phyloP scores from a whole-genome alignment of 2,888 invertebrate genomes.

The Cactoblastis cactorum region DNA sequence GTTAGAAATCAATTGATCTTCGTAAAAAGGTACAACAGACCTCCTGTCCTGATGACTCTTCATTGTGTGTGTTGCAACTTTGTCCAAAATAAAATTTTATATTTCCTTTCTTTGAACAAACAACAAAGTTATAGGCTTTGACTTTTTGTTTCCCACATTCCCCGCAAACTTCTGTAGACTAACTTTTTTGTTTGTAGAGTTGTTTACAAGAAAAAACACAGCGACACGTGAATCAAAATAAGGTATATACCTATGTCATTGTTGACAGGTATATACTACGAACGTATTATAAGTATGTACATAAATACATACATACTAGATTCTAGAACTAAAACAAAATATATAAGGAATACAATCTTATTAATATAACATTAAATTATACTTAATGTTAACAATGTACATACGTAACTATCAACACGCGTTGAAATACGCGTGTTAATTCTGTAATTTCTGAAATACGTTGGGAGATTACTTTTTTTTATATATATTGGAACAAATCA shows the following conservation, averaged over 20 bases:
- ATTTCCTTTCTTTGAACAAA: constrained; percentile 7
- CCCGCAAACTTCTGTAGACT: neutral
- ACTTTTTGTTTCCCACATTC: constrained; percentile 4
- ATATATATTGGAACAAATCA: no score
- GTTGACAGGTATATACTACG: neutral
- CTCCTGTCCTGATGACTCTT: constrained; percentile 2
- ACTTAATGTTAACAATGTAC: no score
- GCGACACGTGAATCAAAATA: neutral
- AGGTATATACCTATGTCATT: neutral
- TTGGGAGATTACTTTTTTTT: no score
- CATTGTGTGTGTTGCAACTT: neutral
- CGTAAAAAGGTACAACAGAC: neutral
- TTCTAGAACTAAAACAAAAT: no score
- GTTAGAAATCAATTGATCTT: neutral
- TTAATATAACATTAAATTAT: no score
- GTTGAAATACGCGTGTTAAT: no score
- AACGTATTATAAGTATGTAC: neutral
- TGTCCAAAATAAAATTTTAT: constrained; percentile 12
- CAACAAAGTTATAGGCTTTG: constrained; percentile 1
- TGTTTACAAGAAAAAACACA: neutral
- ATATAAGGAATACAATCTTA: no score
- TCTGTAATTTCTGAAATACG: no score
- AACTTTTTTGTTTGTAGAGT: neutral
- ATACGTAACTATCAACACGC: no score
- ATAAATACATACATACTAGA: neutral